Conservation (phyloP, 2,113 vertebrate species). For the Hystrix cristata region DNA sequence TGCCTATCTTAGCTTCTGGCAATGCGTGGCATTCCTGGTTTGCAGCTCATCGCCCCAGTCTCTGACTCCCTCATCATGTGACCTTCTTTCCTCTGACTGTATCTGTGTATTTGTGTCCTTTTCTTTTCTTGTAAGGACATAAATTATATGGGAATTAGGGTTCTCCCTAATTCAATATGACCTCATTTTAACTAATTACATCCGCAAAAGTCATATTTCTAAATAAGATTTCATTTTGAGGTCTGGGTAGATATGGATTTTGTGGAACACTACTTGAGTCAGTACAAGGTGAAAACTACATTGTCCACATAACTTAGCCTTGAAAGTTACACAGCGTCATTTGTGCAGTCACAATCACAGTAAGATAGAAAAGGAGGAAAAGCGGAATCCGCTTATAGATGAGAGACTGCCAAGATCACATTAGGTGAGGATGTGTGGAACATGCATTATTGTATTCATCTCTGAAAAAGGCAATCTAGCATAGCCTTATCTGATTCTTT, state of each 20-base stretch:
- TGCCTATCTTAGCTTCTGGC: not conserved
- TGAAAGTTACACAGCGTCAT: not conserved
- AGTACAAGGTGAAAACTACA: not conserved
- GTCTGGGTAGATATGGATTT: not conserved
- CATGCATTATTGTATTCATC: not conserved
- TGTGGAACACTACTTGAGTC: not conserved
- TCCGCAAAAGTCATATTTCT: not conserved
- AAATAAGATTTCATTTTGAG: not conserved
- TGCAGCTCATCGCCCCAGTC: not conserved
- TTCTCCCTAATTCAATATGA: not conserved
- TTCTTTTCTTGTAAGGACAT: not conserved
- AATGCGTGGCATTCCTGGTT: not conserved
- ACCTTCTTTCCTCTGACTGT: not conserved
- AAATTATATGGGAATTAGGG: not conserved
- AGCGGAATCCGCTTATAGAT: not conserved
- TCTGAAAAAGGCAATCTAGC: not conserved
- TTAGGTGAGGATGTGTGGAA: not conserved
- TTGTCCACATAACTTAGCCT: not conserved
- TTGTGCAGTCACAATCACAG: not conserved
- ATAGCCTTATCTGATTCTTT: not conserved
- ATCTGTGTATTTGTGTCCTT: not conserved
- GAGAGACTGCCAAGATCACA: not conserved
- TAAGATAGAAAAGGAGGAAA: not conserved
- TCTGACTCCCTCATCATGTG: not conserved
- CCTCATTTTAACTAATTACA: conserved; percentile 20